Evolutionary conservation across 2,797 vertebrate species (phyloP).

Genomic region (Semaprochilodus insignis): DNA sequence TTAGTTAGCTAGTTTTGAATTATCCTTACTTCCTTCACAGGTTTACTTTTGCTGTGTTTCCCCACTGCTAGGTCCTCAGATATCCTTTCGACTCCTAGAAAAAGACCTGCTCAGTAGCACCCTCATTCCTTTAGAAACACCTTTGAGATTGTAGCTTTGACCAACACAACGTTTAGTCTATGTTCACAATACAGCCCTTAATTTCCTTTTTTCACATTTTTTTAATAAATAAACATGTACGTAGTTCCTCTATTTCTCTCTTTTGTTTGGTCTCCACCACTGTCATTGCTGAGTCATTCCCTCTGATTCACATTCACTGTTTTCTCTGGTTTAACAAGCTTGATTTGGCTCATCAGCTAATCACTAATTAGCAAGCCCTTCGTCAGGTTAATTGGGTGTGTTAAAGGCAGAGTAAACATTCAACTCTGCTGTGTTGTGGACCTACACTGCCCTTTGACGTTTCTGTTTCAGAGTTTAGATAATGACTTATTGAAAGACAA

Average conservation of each 20-base stretch:
- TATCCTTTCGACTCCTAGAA: no score
- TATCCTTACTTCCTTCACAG: no score
- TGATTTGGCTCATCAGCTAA: neutral
- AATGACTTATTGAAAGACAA: neutral
- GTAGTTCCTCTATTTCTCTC: neutral
- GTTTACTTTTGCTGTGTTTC: no score
- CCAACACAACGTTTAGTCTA: no score
- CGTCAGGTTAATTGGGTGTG: conserved; percentile 5
- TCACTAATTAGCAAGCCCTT: neutral
- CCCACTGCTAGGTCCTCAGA: no score
- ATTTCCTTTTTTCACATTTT: no score
- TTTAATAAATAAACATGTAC: no score
- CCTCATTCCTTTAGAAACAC: no score
- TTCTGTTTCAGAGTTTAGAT: neutral
- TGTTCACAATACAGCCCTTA: no score
- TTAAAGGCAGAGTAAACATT: neutral
- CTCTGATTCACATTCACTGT: neutral
- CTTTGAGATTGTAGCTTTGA: no score
- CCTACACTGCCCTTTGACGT: neutral
- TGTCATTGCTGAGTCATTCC: neutral
- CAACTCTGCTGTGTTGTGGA: neutral
- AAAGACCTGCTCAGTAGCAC: no score
- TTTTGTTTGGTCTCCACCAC: neutral
- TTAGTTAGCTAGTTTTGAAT: no score
- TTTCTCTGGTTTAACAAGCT: neutral